Conservation (phyloP, 2,113 vertebrate genomes). For the Mustela nigripes region DNA sequence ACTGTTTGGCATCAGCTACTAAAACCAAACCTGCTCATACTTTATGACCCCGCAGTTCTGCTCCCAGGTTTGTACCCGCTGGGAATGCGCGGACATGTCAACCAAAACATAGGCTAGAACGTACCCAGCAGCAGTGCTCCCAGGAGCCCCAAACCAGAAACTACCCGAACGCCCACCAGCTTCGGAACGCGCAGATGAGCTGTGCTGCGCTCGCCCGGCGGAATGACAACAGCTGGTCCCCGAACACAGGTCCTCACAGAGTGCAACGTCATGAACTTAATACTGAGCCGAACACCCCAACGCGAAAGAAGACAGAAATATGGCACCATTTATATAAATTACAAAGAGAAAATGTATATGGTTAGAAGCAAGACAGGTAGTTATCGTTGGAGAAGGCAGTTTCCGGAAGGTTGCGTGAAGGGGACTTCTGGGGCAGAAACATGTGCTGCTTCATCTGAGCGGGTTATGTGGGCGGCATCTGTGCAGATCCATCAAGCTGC, state of each 20-base stretch:
- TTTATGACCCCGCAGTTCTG: background rate
- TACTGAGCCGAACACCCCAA: background rate
- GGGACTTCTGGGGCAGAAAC: no score
- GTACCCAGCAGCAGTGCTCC: background rate
- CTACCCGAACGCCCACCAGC: background rate
- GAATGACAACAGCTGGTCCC: background rate
- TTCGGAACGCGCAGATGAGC: no score
- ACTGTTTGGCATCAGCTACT: background rate
- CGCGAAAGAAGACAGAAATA: background rate
- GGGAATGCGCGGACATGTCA: background rate
- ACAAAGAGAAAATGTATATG: background rate
- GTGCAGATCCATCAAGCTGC: background rate
- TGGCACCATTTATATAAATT: background rate
- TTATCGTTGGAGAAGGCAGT: background rate
- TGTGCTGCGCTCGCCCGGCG: background rate
- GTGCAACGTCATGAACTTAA: background rate
- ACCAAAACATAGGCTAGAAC: background rate
- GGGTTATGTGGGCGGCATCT: background rate
- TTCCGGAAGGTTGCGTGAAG: background rate
- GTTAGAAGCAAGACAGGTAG: background rate
- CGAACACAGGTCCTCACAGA: background rate
- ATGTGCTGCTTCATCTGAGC: background rate
- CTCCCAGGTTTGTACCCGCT: background rate
- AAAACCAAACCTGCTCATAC: background rate
- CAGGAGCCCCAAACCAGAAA: background rate